Base-by-base conservation (phyloP, 2,113 vertebrate genomes). In the Taxidea taxus region DNA sequence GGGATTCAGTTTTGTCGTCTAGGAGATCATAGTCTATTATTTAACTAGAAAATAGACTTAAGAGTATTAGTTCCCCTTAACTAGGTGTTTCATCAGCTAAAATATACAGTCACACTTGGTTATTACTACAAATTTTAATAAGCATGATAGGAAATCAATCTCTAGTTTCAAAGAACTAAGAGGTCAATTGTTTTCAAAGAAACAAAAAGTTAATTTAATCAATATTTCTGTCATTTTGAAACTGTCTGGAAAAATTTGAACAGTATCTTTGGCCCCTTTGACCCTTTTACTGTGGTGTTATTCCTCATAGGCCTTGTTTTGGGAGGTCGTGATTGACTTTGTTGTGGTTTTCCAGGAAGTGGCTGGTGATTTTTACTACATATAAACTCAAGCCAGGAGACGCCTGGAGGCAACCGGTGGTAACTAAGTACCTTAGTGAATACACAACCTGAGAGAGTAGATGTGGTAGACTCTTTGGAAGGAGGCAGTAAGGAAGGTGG, bases 351-450 rank as follows among this genome's bases (percentile, higher is more conserved):
- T 74, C 60, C 77, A 68, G 84, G 68, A 92, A 95, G 58, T 85
- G 89, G 70, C 39, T 97, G 95, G 39, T 97, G 72, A 88, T 87
- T 94, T 95, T 97, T 92, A 62, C 37, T 96, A 60, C 27, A 14
- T 90, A 98, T 96, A 87, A 97, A 98, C 37, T 98, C 96, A 78
- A 98, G 97, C 97, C 98, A 98, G 66, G 95, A 97, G 77, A 97
- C 90, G 11, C 98, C 97, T 58, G 94, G 95, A 88, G 98, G 98
- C 85, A 98, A 62, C 15, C 72, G 51, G 23, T 97, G 96, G n/a
- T 96, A 62, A 56, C n/a, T 70, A 86, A 95, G 21, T 68, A 77
- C 21, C n/a, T 96, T 77, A 68, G 27, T 13, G 70, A 92, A 44
- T 11, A 16, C 37, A 80, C 49, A 47, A 2, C 14, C 25, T 42